These are phyloP conservation scores for Cerastis rubricosa DNA, from an alignment of 2,888 invertebrate species.

Conservation along the genomic window DNA sequence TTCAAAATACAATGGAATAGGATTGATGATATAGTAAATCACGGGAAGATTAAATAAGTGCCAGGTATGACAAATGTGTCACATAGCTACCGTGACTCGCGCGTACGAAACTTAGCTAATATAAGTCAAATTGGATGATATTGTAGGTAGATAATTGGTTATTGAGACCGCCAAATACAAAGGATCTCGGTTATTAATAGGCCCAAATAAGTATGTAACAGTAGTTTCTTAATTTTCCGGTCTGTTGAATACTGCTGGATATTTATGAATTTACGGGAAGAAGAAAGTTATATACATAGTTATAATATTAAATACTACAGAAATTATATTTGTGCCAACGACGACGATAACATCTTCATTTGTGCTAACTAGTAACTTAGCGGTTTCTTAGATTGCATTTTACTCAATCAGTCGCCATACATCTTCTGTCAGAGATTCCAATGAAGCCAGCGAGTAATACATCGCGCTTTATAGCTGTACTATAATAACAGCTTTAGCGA, in stretches of 20 bases:
- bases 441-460: slow-evolving; percentile 29
- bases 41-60: neutral
- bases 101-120: slow-evolving; percentile 5
- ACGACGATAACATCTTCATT: neutral
- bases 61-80: neutral
- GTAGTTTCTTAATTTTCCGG: neutral
- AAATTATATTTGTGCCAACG: neutral
- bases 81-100: neutral
- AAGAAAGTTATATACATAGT: no score
- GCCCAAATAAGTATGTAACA: neutral
- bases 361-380: neutral
- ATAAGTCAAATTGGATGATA: neutral
- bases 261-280: neutral
- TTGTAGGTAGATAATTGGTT: neutral
- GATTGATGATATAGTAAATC: neutral
- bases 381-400: neutral
- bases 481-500: slow-evolving; percentile 19
- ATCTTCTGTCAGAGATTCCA: slow-evolving; percentile 3
- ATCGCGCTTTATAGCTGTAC: slow-evolving; percentile 7
- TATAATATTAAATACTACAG: neutral
- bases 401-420: slow-evolving; percentile 9
- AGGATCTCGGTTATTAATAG: neutral
- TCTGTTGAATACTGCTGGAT: neutral
- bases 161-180: neutral
- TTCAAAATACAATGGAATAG: neutral